phyloP scores from a whole-genome alignment of 2,888 invertebrate genomes.

The Lepidochitona cinerea region DNA sequence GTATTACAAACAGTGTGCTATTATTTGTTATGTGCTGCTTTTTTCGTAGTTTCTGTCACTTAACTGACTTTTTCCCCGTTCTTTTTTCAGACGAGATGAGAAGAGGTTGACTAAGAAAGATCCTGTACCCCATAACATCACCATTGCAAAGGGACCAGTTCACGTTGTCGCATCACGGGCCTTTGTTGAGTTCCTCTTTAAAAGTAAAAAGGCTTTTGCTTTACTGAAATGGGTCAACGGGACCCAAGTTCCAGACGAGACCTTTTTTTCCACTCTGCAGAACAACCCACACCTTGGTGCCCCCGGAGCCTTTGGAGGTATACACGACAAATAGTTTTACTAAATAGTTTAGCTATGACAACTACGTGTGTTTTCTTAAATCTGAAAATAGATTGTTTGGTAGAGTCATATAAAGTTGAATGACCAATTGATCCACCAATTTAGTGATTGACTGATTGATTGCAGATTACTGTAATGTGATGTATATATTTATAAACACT shows the following conservation, averaged over 20 bases:
- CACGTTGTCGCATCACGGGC: constrained; percentile 36
- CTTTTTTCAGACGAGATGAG: neutral
- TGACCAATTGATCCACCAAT: too few species aligned
- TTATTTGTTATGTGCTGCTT: too few species aligned
- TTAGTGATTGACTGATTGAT: too few species aligned
- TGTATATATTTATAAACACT: too few species aligned
- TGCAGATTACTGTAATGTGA: too few species aligned
- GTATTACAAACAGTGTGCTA: too few species aligned
- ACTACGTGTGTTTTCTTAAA: too few species aligned
- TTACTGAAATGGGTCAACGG: constrained; percentile 45
- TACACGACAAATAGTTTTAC: too few species aligned
- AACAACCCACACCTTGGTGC: constrained; percentile 40
- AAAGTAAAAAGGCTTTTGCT: constrained; percentile 21
- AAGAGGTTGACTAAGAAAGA: neutral
- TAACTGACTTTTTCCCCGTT: neutral
- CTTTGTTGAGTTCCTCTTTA: constrained; percentile 40
- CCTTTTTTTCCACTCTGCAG: constrained; percentile 47
- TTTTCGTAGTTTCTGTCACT: too few species aligned
- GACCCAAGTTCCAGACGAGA: constrained; percentile 47
- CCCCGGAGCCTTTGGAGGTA: constrained; percentile 40
- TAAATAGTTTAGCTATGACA: too few species aligned
- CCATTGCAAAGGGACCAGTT: constrained; percentile 36
- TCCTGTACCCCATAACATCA: neutral
- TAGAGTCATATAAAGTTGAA: too few species aligned
- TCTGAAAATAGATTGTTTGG: too few species aligned